Evolutionary conservation across 2,888 invertebrate species (phyloP), one percentile per base, ranked within the genome.

Genomic region (Spialia ferax): DNA sequence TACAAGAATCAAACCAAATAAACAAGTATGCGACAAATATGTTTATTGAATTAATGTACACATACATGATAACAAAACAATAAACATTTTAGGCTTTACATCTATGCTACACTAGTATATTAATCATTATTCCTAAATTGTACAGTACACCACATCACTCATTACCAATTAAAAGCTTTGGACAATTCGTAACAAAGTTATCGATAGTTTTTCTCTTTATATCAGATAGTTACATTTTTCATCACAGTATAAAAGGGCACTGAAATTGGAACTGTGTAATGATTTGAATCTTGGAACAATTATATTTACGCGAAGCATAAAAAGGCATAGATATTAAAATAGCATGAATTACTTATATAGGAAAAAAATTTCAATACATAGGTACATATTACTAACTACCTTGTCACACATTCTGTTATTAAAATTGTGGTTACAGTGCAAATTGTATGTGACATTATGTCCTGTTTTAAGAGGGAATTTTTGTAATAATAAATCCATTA

Each of bases 141-240:
- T 73, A 77, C 69, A 71, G 57, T 69, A 69, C 63, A 74, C 68
- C 67, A 69, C 15, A 57, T 45, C 26, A 38, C 42, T 60, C 22
- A 8, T 54, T 71, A 65, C 70, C 63, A 78, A 75, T 77, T 74
- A 79, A 77, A 79, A 80, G 79, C 79, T 82, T 82, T 81, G 77
- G 78, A 81, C 74, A 74, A 74, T 69, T 72, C 64, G 68, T 71
- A 71, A 68, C 65, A 66, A 38, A 52, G 63, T 64, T 60, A 69
- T 73, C 70, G 69, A 65, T 67, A 76, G 68, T 66, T 72, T 13
- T 35, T 74, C n/a, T n/a, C n/a, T 73, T 71, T 69, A 70, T 72
- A 66, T 74, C 56, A 67, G 69, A 74, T 72, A 70, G 72, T 69
- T 68, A 71, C 11, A 32, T 52, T 57, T 71, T 74, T 63, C 73